Conservation (phyloP, 2,888 invertebrate species). For the Hedya salicella region DNA sequence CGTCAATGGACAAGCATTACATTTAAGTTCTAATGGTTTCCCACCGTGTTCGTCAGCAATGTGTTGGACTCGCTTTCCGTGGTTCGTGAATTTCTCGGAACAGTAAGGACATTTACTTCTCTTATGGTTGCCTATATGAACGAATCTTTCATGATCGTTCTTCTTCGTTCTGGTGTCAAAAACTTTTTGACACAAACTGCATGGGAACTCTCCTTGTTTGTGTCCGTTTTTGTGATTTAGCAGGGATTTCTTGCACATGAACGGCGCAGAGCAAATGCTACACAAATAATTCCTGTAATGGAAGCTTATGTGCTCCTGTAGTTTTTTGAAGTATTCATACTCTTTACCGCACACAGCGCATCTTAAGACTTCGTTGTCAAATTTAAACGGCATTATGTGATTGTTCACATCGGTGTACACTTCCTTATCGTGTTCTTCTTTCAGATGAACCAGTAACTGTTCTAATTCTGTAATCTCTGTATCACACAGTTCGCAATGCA, state of each 20-base stretch:
- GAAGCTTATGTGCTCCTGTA: constrained; percentile 60
- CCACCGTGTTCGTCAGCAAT: constrained; percentile 14
- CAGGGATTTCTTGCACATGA: constrained; percentile 40
- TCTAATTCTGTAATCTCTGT: constrained; percentile 50
- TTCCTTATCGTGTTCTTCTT: constrained; percentile 50
- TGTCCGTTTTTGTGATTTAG: not conserved
- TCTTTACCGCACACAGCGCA: constrained; percentile 57
- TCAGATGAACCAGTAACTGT: constrained; percentile 51
- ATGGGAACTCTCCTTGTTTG: constrained; percentile 9
- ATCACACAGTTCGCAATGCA: constrained; percentile 54
- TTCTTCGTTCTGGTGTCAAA: constrained; percentile 19
- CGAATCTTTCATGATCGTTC: constrained; percentile 16
- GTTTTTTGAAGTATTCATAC: constrained; percentile 52
- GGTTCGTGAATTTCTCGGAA: constrained; percentile 6
- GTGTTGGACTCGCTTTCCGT: constrained; percentile 1
- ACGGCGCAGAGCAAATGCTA: constrained; percentile 54
- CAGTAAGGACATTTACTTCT: constrained; percentile 18
- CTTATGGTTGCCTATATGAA: constrained; percentile 13
- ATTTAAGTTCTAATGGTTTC: constrained; percentile 25
- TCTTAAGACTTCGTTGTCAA: constrained; percentile 50
- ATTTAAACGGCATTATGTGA: constrained; percentile 60
- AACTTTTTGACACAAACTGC: constrained; percentile 18
- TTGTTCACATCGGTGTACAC: constrained; percentile 57
- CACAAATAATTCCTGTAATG: constrained; percentile 66
- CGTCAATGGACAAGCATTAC: constrained; percentile 46